A percentile compares a stretch with the other conserved stretches of the same genome.
Conservation (phyloP, 2,113 vertebrate species). For the Pluvialis apricaria region DNA sequence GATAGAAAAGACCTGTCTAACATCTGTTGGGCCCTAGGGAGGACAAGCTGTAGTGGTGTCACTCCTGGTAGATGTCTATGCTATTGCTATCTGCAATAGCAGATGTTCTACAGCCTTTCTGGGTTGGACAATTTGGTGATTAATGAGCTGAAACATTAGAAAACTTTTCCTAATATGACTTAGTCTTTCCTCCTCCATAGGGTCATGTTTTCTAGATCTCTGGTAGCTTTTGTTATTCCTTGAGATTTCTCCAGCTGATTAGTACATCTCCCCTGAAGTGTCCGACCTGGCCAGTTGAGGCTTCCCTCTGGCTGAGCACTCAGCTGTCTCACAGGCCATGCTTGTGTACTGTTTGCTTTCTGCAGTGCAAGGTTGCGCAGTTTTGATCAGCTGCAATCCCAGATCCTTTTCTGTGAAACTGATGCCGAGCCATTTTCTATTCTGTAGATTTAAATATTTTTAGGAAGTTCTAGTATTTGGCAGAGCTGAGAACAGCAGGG, state of each 20-base stretch:
- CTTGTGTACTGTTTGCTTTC: neutral
- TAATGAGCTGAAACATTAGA: neutral
- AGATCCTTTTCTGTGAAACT: neutral
- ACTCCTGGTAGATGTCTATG: neutral
- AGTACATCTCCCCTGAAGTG: neutral
- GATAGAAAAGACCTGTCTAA: neutral
- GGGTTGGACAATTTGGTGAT: neutral
- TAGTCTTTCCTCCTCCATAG: neutral
- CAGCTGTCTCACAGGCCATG: rapidly evolving
- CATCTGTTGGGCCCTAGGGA: neutral
- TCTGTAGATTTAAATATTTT: neutral
- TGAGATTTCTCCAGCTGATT: neutral
- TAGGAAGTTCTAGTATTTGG: neutral
- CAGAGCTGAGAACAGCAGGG: neutral
- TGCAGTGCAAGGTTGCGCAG: rapidly evolving
- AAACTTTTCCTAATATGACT: neutral
- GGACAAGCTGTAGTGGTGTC: neutral
- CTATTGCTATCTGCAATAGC: neutral
- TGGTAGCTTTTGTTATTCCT: neutral
- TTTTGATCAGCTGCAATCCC: neutral
- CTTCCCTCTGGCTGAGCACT: rapidly evolving
- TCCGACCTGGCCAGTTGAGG: neutral
- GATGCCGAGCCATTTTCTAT: neutral
- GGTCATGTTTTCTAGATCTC: neutral
- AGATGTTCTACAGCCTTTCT: neutral